phyloP scores from a whole-genome alignment of 2,888 invertebrate species.

The Octodonta nipae region DNA sequence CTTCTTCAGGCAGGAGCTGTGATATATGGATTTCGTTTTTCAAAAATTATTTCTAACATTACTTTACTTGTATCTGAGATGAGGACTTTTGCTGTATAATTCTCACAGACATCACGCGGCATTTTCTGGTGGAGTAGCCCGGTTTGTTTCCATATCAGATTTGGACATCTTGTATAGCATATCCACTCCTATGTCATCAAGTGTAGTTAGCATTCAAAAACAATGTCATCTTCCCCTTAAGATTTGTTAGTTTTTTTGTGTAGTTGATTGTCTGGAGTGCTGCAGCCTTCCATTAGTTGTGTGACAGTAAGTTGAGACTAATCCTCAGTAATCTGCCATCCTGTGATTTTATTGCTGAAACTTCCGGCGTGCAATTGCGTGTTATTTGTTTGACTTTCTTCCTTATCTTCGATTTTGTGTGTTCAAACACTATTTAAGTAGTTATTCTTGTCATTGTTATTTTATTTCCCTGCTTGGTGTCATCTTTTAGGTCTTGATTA shows the following conservation, averaged over 20 bases:
- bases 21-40: no score
- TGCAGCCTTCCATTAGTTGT: background rate
- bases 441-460: background rate
- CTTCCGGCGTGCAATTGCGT: background rate
- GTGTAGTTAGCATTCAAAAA: background rate
- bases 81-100: background rate
- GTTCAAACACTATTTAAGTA: conserved; percentile 1
- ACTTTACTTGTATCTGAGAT: background rate
- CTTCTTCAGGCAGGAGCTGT: background rate
- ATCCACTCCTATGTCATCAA: background rate
- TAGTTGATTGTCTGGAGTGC: background rate
- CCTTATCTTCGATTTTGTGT: background rate
- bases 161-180: no score
- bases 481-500: no score
- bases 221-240: background rate
- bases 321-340: conserved; percentile 1
- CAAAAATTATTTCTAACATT: background rate
- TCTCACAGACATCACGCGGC: background rate
- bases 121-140: background rate
- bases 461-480: no score
- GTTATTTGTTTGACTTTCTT: conserved; percentile 1
- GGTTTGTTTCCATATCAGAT: no score
- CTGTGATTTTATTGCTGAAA: background rate
- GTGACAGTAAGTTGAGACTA: background rate
- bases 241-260: background rate